A percentile compares a stretch with the other conserved stretches of the same genome.
Evolutionary conservation across 2,113 vertebrate genomes (phyloP).

Genomic region (Oreochromis aureus): DNA sequence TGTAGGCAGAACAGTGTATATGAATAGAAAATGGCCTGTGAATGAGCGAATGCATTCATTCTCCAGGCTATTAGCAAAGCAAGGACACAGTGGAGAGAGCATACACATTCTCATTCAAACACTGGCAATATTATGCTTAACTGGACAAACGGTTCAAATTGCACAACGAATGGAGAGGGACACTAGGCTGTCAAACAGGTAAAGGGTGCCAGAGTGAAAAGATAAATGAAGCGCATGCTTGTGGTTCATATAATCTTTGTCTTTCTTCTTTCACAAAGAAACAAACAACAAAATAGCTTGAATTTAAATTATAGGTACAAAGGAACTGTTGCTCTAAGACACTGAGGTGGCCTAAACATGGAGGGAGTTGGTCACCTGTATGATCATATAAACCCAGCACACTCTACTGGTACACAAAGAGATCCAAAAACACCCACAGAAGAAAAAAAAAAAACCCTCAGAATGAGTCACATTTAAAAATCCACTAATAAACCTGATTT

Average conservation of each 20-base stretch:
- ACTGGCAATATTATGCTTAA: not conserved
- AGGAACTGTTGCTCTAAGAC: not conserved
- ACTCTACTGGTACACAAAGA: slow-evolving; percentile 22
- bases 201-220: not conserved
- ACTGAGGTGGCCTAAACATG: not conserved
- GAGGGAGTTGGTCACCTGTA: not conserved
- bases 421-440: not conserved
- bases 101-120: not conserved
- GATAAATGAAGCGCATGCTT: not conserved
- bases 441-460: not conserved
- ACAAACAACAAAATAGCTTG: not conserved
- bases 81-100: not conserved
- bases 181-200: not conserved
- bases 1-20: not conserved
- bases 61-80: not conserved
- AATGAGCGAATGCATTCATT: not conserved
- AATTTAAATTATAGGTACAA: not conserved
- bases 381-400: slow-evolving; percentile 16
- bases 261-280: not conserved
- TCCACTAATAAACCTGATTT: not conserved
- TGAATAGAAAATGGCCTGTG: not conserved
- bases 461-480: not conserved
- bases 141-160: not conserved
- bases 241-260: not conserved
- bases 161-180: not conserved